Evolutionary conservation across 2,797 vertebrate species (phyloP), one percentile per base, ranked within the genome.

Genomic region (Onychomys arenicola): DNA sequence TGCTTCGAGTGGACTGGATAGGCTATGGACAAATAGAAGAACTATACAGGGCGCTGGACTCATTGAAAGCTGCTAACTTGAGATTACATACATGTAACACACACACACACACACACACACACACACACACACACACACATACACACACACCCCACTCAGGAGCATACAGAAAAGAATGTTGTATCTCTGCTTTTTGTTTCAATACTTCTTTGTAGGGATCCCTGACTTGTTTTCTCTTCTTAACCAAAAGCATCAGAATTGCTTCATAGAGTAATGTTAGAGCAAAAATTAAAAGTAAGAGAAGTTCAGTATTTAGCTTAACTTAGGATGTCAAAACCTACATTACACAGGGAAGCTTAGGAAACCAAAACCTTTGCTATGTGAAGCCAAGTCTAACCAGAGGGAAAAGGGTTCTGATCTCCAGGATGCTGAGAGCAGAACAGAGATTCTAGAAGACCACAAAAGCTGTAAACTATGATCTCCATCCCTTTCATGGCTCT

Each of bases 251-350:
- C 55, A 78, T 63, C 55, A 59, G 65, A 8, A 78, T 37, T 52
- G 17, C 34, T 34, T 94, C 69, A 14, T 4, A 14, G 25, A 81
- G 17, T 86, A 73, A 37, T 82, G 46, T 16, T 19, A 91, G 2
- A 89, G 34, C 69, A 86, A 49, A 91, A 96, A 86, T 71, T 32
- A 69, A 85, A 95, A 92, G 13, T 57, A n/a, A 80, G 75, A 91
- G 52, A 55, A 88, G 37, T 6, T 27, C 46, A n/a, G 29, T n/a
- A 32, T 91, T 89, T 59, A 76, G n/a, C 69, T 89, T 89, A 85
- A 86, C 37, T 85, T 49, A 37, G 23, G 29, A 92, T 55, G 49
- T 91, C 65, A 57, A 89, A 40, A 9, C 73, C 29, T 37, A 46
- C 49, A 55, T 71, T 25, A 67, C 40, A 91, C 34, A 86, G 78